Evolutionary conservation across 1,140 invertebrate species (phyloP).

Genomic region (Tetraneura akinire): DNA sequence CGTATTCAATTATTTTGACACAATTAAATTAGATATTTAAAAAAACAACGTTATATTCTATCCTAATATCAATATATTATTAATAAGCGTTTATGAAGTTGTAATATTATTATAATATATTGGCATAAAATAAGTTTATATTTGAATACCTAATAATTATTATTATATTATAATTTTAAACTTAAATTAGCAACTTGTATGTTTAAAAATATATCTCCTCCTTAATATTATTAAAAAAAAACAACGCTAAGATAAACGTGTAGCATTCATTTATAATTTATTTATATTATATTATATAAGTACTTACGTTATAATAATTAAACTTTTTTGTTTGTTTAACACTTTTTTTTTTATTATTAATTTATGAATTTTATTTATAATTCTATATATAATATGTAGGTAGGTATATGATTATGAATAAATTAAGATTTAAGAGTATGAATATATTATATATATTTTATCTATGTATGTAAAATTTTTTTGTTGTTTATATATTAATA

Average conservation of each 20-base stretch:
- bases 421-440: not conserved
- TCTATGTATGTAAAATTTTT: constrained; percentile 26
- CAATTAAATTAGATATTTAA: too few relatives aligned
- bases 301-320: constrained; percentile 13
- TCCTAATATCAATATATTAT: too few relatives aligned
- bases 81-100: too few relatives aligned
- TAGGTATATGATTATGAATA: too few relatives aligned
- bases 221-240: not conserved
- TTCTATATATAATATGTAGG: too few relatives aligned
- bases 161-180: not conserved
- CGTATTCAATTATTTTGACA: too few relatives aligned
- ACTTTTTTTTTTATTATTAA: not conserved
- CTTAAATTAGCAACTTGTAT: not conserved
- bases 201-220: not conserved
- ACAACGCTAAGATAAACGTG: not conserved
- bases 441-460: constrained; percentile 9
- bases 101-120: too few relatives aligned
- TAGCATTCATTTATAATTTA: not conserved
- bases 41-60: too few relatives aligned
- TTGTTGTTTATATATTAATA: constrained; percentile 26
- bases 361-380: not conserved
- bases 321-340: not conserved
- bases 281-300: not conserved
- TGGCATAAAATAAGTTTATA: not conserved
- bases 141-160: not conserved